phyloP scores from a whole-genome alignment of 2,888 invertebrate species.

The Hydrotaea cyrtoneurina region DNA sequence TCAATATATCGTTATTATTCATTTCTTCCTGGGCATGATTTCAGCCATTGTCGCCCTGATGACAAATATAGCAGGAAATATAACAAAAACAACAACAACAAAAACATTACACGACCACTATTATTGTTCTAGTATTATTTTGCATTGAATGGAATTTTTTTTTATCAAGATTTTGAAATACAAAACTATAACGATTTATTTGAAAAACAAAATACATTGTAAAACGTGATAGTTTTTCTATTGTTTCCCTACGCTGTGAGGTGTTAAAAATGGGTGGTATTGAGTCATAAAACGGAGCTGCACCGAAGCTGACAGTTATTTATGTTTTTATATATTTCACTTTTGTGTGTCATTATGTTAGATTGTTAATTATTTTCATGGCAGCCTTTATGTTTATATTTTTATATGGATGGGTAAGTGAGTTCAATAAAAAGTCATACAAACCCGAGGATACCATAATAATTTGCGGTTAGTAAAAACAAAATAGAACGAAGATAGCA shows the following conservation, averaged over 20 bases:
- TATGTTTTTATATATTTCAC: conserved; percentile 37
- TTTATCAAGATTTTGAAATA: conserved; percentile 8
- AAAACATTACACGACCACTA: not conserved
- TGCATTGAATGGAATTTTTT: not conserved
- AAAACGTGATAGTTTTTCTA: not conserved
- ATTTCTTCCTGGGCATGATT: not conserved
- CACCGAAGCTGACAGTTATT: conserved; percentile 28
- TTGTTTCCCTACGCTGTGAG: conserved; percentile 15
- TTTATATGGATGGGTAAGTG: too few species aligned
- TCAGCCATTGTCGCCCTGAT: not conserved
- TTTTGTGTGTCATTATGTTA: not conserved
- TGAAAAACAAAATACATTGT: not conserved
- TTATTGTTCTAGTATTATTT: not conserved
- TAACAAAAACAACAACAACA: not conserved
- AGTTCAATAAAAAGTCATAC: too few species aligned
- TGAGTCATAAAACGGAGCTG: not conserved
- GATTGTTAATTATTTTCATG: not conserved
- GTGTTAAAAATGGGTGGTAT: not conserved
- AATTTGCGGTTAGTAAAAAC: too few species aligned
- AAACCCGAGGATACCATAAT: too few species aligned
- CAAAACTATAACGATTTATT: conserved; percentile 1
- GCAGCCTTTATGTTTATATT: not conserved
- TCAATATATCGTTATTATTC: not conserved
- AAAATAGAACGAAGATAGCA: too few species aligned
- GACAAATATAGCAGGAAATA: not conserved